Evolutionary conservation across 1,140 invertebrate genomes (phyloP).

Genomic region (Drosophila pectinifera): DNA sequence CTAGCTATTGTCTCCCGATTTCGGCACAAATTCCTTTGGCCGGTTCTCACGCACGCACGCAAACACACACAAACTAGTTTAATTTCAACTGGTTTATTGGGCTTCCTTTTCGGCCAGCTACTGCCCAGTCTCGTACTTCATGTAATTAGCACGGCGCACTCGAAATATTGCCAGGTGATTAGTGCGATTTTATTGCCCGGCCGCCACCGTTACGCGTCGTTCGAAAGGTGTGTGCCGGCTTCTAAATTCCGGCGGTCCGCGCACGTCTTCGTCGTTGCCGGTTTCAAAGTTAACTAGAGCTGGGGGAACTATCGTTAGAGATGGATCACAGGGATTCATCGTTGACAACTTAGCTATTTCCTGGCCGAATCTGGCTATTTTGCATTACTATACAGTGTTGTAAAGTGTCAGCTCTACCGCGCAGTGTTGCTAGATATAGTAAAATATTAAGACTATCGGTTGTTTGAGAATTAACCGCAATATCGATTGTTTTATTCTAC

Average conservation of each 20-base stretch:
- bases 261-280: slow-evolving; percentile 50
- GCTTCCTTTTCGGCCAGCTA: slow-evolving; percentile 2
- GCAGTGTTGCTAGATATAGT: too few species aligned
- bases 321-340: background rate
- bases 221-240: slow-evolving; percentile 67
- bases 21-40: slow-evolving; percentile 70
- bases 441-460: too few species aligned
- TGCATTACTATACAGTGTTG: too few species aligned
- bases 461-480: too few species aligned
- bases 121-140: slow-evolving; percentile 21
- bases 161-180: slow-evolving; percentile 62
- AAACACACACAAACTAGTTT: slow-evolving; percentile 68
- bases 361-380: too few species aligned
- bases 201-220: slow-evolving; percentile 76
- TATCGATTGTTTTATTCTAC: too few species aligned
- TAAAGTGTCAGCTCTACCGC: too few species aligned
- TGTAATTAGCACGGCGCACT: slow-evolving; percentile 58
- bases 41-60: slow-evolving; percentile 39
- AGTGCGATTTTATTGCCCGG: slow-evolving; percentile 64
- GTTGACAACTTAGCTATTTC: too few species aligned
- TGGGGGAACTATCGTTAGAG: background rate
- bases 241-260: slow-evolving; percentile 36
- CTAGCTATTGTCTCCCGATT: slow-evolving; percentile 71
- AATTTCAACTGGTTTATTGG: slow-evolving; percentile 75
- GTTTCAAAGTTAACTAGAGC: slow-evolving; percentile 46